phyloP scores from a whole-genome alignment of 2,888 invertebrate genomes.

The Agrochola lychnidis region DNA sequence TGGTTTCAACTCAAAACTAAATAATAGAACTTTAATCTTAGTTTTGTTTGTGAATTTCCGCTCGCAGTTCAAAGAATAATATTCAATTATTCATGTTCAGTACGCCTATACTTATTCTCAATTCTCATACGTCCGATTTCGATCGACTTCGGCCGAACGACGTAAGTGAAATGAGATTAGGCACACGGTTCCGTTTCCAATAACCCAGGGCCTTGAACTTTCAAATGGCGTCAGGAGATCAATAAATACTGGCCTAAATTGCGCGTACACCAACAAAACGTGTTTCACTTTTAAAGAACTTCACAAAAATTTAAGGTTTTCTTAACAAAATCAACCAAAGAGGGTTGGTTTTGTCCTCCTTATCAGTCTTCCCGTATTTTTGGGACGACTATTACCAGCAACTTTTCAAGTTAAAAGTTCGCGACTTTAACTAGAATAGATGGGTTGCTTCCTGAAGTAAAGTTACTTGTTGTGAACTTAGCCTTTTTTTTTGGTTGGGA shows the following conservation, averaged over 20 bases:
- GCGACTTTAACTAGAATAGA: constrained; percentile 15
- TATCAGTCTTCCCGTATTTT: constrained; percentile 20
- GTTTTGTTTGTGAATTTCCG: constrained; percentile 8
- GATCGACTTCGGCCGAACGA: constrained; percentile 21
- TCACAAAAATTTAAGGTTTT: background rate
- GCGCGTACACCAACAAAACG: constrained; percentile 12
- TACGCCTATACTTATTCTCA: background rate
- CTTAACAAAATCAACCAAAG: background rate
- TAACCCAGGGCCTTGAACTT: constrained; percentile 44
- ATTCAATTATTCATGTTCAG: constrained; percentile 33
- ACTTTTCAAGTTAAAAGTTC: constrained; percentile 34
- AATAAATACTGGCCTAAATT: constrained; percentile 38
- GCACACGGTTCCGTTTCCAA: constrained; percentile 26
- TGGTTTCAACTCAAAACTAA: background rate
- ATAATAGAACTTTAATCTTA: background rate
- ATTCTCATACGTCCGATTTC: constrained; percentile 12
- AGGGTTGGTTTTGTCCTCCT: background rate
- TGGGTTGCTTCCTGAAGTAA: constrained; percentile 20
- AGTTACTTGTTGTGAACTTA: constrained; percentile 22
- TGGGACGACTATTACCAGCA: constrained; percentile 7
- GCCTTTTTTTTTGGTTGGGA: no score
- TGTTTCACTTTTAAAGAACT: background rate
- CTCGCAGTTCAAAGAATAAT: constrained; percentile 6
- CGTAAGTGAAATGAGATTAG: constrained; percentile 52
- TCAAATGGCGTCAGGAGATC: constrained; percentile 39